Percentiles rank a stretch among this genome's conserved stretches.
Evolutionary conservation across 2,113 vertebrate species (phyloP).

Genomic region (Amblyornis subalaris): DNA sequence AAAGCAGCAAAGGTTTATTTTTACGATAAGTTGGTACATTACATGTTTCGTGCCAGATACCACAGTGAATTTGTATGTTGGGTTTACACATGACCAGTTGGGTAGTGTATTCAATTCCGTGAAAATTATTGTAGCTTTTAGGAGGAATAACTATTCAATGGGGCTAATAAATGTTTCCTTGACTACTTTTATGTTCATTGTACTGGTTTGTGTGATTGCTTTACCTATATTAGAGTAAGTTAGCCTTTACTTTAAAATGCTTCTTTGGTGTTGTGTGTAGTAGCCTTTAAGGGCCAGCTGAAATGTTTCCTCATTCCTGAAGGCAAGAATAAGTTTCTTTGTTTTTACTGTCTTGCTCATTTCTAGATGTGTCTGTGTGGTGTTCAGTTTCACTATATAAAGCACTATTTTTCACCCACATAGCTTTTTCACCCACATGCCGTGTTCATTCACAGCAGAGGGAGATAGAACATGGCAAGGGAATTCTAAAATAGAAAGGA

Average conservation of each 20-base stretch:
- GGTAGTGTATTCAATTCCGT: not conserved
- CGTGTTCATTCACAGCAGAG: not conserved
- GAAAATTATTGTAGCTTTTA: not conserved
- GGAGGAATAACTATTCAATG: not conserved
- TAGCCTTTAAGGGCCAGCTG: not conserved
- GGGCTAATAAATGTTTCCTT: not conserved
- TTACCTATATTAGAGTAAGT: not conserved
- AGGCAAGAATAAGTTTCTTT: not conserved
- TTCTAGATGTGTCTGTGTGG: not conserved
- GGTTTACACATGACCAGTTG: not conserved
- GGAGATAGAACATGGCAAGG: not conserved
- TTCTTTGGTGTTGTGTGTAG: not conserved
- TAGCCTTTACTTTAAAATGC: not conserved
- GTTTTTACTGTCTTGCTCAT: not conserved
- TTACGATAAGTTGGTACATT: not conserved
- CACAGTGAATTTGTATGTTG: not conserved
- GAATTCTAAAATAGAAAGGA: slow-evolving; percentile 19
- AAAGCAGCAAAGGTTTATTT: not conserved
- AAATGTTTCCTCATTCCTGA: slow-evolving; percentile 1
- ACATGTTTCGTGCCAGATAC: not conserved
- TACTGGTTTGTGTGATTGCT: not conserved
- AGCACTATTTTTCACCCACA: slow-evolving; percentile 22
- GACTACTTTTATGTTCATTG: not conserved
- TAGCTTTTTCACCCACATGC: slow-evolving; percentile 3
- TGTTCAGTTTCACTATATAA: slow-evolving; percentile 17